phyloP scores from a whole-genome alignment of 1,140 invertebrate species.

The Linepithema humile region DNA sequence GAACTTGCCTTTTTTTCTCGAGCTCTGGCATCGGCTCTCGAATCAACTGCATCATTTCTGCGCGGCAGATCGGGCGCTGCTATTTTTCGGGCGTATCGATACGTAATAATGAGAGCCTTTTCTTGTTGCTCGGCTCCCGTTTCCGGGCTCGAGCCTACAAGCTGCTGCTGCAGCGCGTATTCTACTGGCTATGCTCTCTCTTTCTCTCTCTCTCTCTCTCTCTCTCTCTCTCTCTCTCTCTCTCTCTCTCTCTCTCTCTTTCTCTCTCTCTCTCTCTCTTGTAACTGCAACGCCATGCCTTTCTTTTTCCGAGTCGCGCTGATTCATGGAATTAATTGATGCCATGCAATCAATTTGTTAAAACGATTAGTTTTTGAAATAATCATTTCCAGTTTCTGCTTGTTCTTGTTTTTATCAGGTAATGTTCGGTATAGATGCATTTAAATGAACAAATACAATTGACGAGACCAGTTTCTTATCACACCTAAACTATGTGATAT shows the following conservation, averaged over 20 bases:
- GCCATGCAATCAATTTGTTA: not conserved
- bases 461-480: not conserved
- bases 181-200: too few species aligned
- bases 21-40: not conserved
- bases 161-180: not conserved
- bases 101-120: constrained; percentile 81
- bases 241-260: not conserved
- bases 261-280: not conserved
- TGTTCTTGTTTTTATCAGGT: not conserved
- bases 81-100: constrained; percentile 79
- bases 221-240: not conserved
- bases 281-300: not conserved
- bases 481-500: not conserved
- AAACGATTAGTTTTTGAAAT: not conserved
- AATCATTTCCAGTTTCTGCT: not conserved
- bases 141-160: not conserved
- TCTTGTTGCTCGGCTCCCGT: constrained; percentile 60
- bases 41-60: constrained; percentile 57
- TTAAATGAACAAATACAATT: not conserved
- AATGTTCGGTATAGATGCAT: not conserved
- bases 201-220: not conserved
- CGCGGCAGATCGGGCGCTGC: constrained; percentile 67
- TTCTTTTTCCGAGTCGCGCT: not conserved
- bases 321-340: not conserved
- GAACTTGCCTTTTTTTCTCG: constrained; percentile 64